phyloP scores from a whole-genome alignment of 2,888 invertebrate species.

The Linyphia triangularis region DNA sequence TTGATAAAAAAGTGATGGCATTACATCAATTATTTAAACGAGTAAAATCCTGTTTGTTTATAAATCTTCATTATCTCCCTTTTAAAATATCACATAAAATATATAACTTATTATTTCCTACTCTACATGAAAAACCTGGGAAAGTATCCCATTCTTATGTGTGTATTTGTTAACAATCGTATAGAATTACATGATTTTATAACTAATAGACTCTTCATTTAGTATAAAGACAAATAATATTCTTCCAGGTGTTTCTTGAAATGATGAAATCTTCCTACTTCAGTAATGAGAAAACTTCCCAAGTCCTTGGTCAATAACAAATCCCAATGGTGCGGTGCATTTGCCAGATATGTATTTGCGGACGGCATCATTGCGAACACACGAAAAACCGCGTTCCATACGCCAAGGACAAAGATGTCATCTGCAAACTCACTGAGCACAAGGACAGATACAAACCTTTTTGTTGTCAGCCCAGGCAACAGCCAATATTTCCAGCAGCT shows the following conservation, averaged over 20 bases:
- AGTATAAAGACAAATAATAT: too few relatives aligned
- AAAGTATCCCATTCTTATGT: too few relatives aligned
- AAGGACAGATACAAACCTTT: constrained; percentile 53
- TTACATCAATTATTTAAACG: too few relatives aligned
- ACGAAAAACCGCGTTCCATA: constrained; percentile 22
- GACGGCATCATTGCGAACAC: constrained; percentile 58
- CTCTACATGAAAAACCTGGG: too few relatives aligned
- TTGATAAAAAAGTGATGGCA: background rate
- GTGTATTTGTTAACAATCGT: too few relatives aligned
- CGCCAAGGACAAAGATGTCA: constrained; percentile 30
- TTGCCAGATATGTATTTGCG: constrained; percentile 66
- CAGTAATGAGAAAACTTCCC: background rate
- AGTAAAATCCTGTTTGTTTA: too few relatives aligned
- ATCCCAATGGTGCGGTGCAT: constrained; percentile 54
- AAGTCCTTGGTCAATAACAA: background rate
- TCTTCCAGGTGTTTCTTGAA: constrained; percentile 18
- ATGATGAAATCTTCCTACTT: background rate
- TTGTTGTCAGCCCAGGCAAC: constrained; percentile 10
- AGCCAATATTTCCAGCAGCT: constrained; percentile 13
- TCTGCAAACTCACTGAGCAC: constrained; percentile 28
- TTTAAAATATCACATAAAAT: too few relatives aligned
- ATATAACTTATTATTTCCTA: too few relatives aligned
- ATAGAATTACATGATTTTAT: too few relatives aligned
- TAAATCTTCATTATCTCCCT: too few relatives aligned
- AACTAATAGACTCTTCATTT: too few relatives aligned